Evolutionary conservation across 2,113 vertebrate species (phyloP), one percentile per base, ranked within the genome.

Genomic region (Salvator merianae): DNA sequence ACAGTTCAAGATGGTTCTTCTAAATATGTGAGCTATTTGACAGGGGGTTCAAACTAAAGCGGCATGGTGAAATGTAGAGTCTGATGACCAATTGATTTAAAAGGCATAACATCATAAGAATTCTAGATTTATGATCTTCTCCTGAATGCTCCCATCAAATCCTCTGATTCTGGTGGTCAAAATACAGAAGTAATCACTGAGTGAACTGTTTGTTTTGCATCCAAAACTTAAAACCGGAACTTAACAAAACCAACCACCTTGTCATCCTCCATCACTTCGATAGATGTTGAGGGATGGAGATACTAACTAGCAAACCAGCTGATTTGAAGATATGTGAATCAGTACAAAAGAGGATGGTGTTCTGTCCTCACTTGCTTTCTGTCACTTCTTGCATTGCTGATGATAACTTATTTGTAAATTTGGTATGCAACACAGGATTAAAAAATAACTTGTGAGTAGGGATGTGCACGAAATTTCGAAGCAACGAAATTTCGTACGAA

Each of bases 151-250:
- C 86, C 92, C 91, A 91, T 94, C 91, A 93, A 93, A 93, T 87
- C 30, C 36, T 80, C 74, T 90, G 3, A 0, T 85, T 92, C 88
- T 93, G 82, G 78, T 91, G 86, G 89, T 91, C 91, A 91, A 91
- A 92, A 93, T 93, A 90, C 88, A 90, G 93, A 91, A 93, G 89
- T 91, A 91, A 88, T 93, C 90, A 92, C 91, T 93, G 92, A 92
- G 91, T 93, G 93, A 89, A 78, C 86, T 89, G 86, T 80, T 83
- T 79, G 74, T 91, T 91, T 87, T 84, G 78, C 82, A 70, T 84
- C 89, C 87, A 86, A 84, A 94, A 93, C 93, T 90, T 53, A 85
- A 91, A 88, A 78, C 14, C 53, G 79, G 63, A 59, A 10, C 65
- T 84, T 65, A 65, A 47, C 43, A 69, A 38, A 28, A 62, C 36